These are phyloP conservation scores for Coelogynopora nodosa DNA, from an alignment of 2,888 invertebrate species.

Conservation along the genomic window DNA sequence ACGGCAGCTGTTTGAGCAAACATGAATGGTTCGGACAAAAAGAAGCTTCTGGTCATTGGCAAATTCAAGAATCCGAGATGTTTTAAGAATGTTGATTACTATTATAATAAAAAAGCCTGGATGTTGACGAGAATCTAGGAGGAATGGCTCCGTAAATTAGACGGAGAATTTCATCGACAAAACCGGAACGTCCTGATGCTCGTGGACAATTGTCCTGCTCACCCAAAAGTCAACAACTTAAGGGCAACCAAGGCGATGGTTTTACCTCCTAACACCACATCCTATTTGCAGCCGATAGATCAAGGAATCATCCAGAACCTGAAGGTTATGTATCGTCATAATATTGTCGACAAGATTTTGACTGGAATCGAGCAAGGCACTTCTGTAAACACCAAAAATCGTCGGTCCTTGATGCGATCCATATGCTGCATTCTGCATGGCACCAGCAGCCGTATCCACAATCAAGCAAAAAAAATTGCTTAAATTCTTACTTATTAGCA, in stretches of 20 bases:
- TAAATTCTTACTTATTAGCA: too few species aligned
- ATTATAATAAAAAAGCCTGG: slow-evolving; percentile 48
- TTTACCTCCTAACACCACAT: not conserved
- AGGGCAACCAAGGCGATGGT: not conserved
- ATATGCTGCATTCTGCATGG: too few species aligned
- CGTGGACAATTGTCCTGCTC: not conserved
- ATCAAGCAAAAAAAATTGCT: too few species aligned
- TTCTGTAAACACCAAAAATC: too few species aligned
- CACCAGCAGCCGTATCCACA: too few species aligned
- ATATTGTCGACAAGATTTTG: not conserved
- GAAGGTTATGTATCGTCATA: not conserved
- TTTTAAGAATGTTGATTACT: not conserved
- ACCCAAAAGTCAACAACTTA: not conserved
- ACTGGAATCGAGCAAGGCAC: too few species aligned
- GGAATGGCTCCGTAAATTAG: slow-evolving; percentile 45
- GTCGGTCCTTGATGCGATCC: too few species aligned
- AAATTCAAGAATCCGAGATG: slow-evolving; percentile 43
- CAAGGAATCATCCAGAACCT: not conserved
- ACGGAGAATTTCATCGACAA: not conserved
- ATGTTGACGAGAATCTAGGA: slow-evolving; percentile 45
- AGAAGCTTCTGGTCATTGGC: not conserved
- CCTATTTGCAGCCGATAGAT: not conserved
- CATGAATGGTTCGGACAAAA: not conserved
- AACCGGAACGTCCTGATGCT: not conserved
- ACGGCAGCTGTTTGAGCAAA: not conserved